Percentiles rank a stretch among this genome's conserved stretches.
Evolutionary conservation across 2,797 vertebrate genomes (phyloP).

Genomic region (Scolopax bukidnonensis): DNA sequence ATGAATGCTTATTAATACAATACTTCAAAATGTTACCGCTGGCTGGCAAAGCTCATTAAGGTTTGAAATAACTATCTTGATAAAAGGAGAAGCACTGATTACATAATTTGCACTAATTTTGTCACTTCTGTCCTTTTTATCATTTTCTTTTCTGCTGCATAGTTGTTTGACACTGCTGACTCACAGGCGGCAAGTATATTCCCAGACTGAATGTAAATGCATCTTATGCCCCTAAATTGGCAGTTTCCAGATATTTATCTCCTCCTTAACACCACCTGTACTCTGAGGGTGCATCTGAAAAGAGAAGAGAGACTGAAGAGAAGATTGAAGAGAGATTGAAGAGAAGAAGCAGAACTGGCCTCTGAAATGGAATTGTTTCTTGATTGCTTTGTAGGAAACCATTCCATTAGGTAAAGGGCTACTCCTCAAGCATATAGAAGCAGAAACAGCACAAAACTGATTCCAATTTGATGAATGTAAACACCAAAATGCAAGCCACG

Average conservation of each 20-base stretch:
- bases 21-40: neutral
- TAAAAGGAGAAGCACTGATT: slow-evolving; percentile 42
- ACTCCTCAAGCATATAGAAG: neutral
- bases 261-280: slow-evolving; percentile 50
- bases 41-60: slow-evolving; percentile 34
- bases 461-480: neutral
- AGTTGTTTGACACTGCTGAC: slow-evolving; percentile 61
- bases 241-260: slow-evolving; percentile 38
- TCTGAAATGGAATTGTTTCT: neutral
- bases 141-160: neutral
- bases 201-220: slow-evolving; percentile 49
- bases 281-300: neutral
- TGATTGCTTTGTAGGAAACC: neutral
- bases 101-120: slow-evolving; percentile 65
- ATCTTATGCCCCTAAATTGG: slow-evolving; percentile 10
- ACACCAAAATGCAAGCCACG: neutral
- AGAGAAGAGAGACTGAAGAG: neutral
- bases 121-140: slow-evolving; percentile 54
- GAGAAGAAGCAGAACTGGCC: neutral
- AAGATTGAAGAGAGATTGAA: slow-evolving; percentile 31
- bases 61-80: slow-evolving; percentile 38
- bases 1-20: neutral
- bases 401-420: slow-evolving; percentile 11
- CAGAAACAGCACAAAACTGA: neutral
- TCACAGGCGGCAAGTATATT: slow-evolving; percentile 11